A percentile compares a stretch with the other conserved stretches of the same genome.
Evolutionary conservation across 2,113 vertebrate species (phyloP).

Genomic region (Verasper variegatus): DNA sequence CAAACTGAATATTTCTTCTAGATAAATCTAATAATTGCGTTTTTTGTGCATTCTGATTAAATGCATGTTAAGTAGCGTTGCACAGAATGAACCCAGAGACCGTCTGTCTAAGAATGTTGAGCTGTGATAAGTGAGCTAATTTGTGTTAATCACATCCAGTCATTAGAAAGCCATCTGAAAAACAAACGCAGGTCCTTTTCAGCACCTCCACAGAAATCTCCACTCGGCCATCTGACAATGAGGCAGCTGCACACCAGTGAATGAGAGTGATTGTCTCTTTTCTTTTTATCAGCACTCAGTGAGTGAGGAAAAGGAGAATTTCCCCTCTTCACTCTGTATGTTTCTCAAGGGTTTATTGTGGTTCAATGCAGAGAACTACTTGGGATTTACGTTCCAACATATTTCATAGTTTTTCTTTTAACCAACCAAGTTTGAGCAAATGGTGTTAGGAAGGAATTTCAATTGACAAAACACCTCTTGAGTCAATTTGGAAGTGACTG

Average conservation of each 20-base stretch:
- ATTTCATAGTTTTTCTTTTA: conserved; percentile 33
- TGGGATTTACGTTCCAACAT: conserved; percentile 40
- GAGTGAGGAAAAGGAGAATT: conserved; percentile 45
- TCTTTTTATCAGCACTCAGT: conserved; percentile 60
- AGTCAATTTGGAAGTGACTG: conserved; percentile 49
- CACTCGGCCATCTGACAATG: conserved; percentile 67
- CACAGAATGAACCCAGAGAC: conserved; percentile 74
- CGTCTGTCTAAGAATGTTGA: conserved; percentile 79
- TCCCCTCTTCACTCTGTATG: conserved; percentile 47
- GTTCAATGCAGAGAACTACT: conserved; percentile 25
- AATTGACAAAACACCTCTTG: conserved; percentile 44
- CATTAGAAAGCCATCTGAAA: conserved; percentile 81
- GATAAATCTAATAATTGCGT: background rate
- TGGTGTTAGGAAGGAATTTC: conserved; percentile 21
- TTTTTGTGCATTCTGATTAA: conserved; percentile 29
- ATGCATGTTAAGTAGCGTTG: conserved; percentile 35
- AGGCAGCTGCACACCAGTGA: conserved; percentile 91
- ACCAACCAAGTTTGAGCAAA: conserved; percentile 28
- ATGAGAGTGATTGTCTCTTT: conserved; percentile 72
- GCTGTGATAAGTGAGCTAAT: conserved; percentile 90
- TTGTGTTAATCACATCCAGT: conserved; percentile 88
- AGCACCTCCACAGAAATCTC: conserved; percentile 72
- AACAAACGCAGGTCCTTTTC: conserved; percentile 79
- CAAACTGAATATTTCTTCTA: background rate
- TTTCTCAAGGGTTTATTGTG: conserved; percentile 53